phyloP scores from a whole-genome alignment of 2,888 invertebrate genomes.

The Teleogryllus oceanicus region DNA sequence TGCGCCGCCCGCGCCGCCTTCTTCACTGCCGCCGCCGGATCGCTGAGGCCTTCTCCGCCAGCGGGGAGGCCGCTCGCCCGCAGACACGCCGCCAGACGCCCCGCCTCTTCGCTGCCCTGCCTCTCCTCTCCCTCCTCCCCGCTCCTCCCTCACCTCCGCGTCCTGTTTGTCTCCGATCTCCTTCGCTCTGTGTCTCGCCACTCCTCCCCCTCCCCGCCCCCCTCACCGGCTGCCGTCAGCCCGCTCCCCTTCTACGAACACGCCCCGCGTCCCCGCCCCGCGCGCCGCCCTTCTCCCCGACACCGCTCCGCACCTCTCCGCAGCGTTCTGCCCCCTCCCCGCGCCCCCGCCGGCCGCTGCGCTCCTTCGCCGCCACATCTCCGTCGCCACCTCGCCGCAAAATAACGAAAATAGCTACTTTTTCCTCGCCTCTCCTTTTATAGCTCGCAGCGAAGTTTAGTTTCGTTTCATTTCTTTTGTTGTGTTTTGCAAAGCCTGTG shows the following conservation, averaged over 20 bases:
- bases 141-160: not conserved
- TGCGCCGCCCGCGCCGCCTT: not conserved
- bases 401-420: slow-evolving; percentile 18
- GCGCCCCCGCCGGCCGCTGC: not conserved
- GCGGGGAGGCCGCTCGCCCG: not conserved
- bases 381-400: slow-evolving; percentile 18
- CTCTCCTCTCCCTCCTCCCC: not conserved
- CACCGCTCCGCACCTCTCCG: not conserved
- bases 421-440: slow-evolving; percentile 3
- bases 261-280: not conserved
- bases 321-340: not conserved
- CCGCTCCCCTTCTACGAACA: not conserved
- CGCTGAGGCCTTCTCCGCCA: not conserved
- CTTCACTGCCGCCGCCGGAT: not conserved
- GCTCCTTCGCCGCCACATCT: not conserved
- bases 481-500: not conserved
- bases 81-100: not conserved
- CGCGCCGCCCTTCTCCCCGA: not conserved
- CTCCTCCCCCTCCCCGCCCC: not conserved
- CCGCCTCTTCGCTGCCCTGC: not conserved
- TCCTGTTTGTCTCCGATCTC: not conserved
- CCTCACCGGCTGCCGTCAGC: not conserved
- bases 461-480: not conserved
- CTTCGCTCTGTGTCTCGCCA: not conserved
- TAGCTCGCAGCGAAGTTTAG: not conserved